Evolutionary conservation across 2,888 invertebrate species (phyloP), one percentile per base, ranked within the genome.

Genomic region (Pristionchus entomophagus): DNA sequence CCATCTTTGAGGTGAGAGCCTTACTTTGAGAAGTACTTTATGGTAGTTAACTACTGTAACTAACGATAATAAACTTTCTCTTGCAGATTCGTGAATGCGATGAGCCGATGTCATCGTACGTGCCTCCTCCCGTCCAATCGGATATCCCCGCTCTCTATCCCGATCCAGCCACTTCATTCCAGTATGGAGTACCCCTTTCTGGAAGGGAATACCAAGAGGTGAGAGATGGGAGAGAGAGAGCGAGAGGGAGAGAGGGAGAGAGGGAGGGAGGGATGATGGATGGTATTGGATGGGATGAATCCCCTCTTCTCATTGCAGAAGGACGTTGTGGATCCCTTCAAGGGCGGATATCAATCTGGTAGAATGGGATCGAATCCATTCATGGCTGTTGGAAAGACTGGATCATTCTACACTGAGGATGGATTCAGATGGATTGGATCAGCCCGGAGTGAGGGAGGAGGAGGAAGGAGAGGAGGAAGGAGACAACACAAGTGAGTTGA

Each of bases 1-100:
- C 83, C 29, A 49, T 83, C 45, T 83, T 45, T 19, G 62, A 83
- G 62, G 83, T 83, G 81, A 81, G 81, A n/a, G 29, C 12, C 26
- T 59, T 22, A 17, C 19, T 22, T 14, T 49, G 8, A 1, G 6
- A 32, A 1, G 19, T 2, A 26, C 29, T 32, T 14, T 32, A 14
- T 10, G 12, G 32, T 29, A 12, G 4, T 32, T 62, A 0, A 17
- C 4, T 19, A 62, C n/a, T n/a, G n/a, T n/a, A n/a, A n/a, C n/a
- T n/a, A n/a, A n/a, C n/a, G n/a, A n/a, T n/a, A n/a, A n/a, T n/a
- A n/a, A n/a, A n/a, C n/a, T n/a, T n/a, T n/a, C n/a, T n/a, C n/a
- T 62, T 83, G 26, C 12, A 83, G 83, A 29, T 83, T 41, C 83
- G 83, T 29, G 83, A 59, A 35, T 83, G 83, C 29, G 83, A 83